phyloP scores from a whole-genome alignment of 2,888 invertebrate species.

The Caenorhabditis sulstoni region DNA sequence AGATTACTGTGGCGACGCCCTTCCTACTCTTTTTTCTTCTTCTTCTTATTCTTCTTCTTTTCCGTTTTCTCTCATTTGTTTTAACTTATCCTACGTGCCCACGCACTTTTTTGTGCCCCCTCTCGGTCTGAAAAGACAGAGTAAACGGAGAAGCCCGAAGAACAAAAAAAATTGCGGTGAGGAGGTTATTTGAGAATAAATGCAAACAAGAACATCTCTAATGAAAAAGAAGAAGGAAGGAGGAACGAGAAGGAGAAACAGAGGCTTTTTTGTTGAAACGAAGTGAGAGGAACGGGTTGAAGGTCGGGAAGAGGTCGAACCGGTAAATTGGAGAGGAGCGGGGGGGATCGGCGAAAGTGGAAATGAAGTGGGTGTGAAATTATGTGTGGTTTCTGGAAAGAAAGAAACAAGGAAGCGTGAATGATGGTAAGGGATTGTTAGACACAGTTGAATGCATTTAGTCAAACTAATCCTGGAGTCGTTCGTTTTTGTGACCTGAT shows the following conservation, averaged over 20 bases:
- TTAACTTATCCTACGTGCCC: conserved; percentile 39
- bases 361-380: conserved; percentile 17
- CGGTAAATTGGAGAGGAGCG: conserved; percentile 32
- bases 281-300: conserved; percentile 34
- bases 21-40: neutral
- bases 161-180: conserved; percentile 22
- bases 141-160: conserved; percentile 44
- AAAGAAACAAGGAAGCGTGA: neutral
- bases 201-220: conserved; percentile 60
- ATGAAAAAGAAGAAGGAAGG: conserved; percentile 40
- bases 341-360: conserved; percentile 2
- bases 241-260: conserved; percentile 10
- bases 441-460: neutral
- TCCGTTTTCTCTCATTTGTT: conserved; percentile 16
- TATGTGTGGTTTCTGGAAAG: neutral
- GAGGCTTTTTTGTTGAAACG: conserved; percentile 18
- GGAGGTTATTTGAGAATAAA: conserved; percentile 57
- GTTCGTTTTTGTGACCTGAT: too few relatives aligned
- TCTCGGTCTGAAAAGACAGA: conserved; percentile 19
- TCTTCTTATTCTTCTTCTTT: too few relatives aligned
- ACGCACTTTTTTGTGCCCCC: conserved; percentile 39
- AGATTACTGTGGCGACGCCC: conserved; percentile 32
- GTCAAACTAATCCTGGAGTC: neutral
- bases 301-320: conserved; percentile 37
- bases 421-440: neutral